Percentiles rank a stretch among this genome's conserved stretches.
Evolutionary conservation across 2,888 invertebrate species (phyloP).

Genomic region (Drosophila vallismaia): DNA sequence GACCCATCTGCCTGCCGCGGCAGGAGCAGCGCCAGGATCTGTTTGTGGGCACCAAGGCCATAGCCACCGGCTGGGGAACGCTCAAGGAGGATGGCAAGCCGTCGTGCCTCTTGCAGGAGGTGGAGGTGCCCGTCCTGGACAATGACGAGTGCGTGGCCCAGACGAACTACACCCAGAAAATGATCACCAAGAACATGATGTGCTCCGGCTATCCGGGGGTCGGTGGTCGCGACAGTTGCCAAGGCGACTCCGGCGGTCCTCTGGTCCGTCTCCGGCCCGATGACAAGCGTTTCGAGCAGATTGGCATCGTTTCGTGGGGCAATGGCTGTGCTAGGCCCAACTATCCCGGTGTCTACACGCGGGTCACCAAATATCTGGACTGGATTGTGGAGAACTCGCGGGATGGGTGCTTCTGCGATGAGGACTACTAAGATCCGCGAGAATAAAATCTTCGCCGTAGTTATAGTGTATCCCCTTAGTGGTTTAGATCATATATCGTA

Average conservation of each 20-base stretch:
- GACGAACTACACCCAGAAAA: slow-evolving; percentile 91
- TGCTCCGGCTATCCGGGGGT: slow-evolving; percentile 82
- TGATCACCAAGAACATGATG: slow-evolving; percentile 94
- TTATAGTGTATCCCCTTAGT: slow-evolving; percentile 36
- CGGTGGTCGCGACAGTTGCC: slow-evolving; percentile 79
- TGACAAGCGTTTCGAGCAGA: slow-evolving; percentile 91
- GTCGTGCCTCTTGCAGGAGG: slow-evolving; percentile 92
- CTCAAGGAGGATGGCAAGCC: slow-evolving; percentile 93
- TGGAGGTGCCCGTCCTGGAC: slow-evolving; percentile 87
- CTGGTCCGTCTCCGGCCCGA: slow-evolving; percentile 89
- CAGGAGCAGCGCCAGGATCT: slow-evolving; percentile 87
- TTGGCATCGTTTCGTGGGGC: slow-evolving; percentile 95
- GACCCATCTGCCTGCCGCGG: slow-evolving; percentile 92
- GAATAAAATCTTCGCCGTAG: slow-evolving; percentile 46
- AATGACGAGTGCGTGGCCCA: slow-evolving; percentile 89
- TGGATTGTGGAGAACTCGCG: slow-evolving; percentile 92
- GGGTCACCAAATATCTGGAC: slow-evolving; percentile 91
- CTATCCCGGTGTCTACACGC: slow-evolving; percentile 93
- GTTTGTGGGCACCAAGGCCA: slow-evolving; percentile 89
- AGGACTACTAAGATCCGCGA: slow-evolving; percentile 75
- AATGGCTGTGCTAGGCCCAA: slow-evolving; percentile 94
- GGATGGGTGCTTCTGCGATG: slow-evolving; percentile 92
- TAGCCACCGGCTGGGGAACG: slow-evolving; percentile 95
- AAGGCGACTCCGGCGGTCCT: slow-evolving; percentile 87
- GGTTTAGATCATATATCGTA: slow-evolving; percentile 60